Evolutionary conservation across 2,888 invertebrate genomes (phyloP), one percentile per base, ranked within the genome.

Genomic region (Hydroisotoma schaefferi): DNA sequence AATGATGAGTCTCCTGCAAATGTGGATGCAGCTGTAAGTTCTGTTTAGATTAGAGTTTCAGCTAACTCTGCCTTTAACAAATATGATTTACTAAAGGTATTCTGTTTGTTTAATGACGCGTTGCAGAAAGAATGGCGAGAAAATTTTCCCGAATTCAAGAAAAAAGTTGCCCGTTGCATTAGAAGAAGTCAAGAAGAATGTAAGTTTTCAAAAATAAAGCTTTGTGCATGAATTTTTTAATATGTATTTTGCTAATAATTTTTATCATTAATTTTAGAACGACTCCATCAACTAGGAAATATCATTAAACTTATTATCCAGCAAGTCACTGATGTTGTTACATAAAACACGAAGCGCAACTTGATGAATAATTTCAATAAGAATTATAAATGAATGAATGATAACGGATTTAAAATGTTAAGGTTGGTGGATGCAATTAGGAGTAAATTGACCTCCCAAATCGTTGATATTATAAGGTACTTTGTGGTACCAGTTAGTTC

Each of bases 1-100:
- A 98, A 98, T 78, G 97, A 95, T 78, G 97, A 98, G 81, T 95
- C 94, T 78, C 97, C 97, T 72, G 98, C 98, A 76, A 98, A 98
- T 82, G 95, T 98, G 75, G 98, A 98, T 84, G 97, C 98, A 78
- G 97, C 97, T 76, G 93, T 94, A 81, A 85, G 88, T 84, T 52
- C 51, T 25, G 12, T 12, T 46, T 60, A 27, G 57, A 69, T 60
- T 23, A 46, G 57, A 47, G 43, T 46, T 26, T 1, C 18, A 23
- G 6, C n/a, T n/a, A 64, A 18, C 18, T 40, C 18, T 43, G 33
- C 8, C 8, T 33, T 10, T 33, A 33, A 10, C 33, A 33, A 33
- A 15, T 10, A 33, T 10, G 33, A 4, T 33, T 25, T 18, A 33
- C 15, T 54, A 28, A 43, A 18, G 55, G 3, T 18, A 6, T 38